phyloP scores from a whole-genome alignment of 2,113 vertebrate genomes.

The Mystacornis crossleyi region DNA sequence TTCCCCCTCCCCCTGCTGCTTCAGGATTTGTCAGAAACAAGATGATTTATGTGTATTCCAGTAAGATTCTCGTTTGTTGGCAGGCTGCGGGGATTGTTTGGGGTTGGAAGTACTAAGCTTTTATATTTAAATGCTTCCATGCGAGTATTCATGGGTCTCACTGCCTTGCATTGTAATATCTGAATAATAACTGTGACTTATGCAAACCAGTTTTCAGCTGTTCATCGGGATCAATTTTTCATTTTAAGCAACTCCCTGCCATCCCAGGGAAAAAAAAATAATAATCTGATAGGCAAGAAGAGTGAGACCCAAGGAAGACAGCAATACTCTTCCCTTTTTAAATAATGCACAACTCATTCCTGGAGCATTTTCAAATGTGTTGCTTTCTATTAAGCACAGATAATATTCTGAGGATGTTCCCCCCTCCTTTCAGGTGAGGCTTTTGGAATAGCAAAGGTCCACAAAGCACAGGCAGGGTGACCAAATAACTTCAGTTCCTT shows the following conservation, averaged over 20 bases:
- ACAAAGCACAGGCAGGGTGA: background rate
- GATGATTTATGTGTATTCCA: slow-evolving; percentile 76
- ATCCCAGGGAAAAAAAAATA: background rate
- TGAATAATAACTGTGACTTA: slow-evolving; percentile 69
- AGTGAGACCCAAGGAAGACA: background rate
- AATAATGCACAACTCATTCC: slow-evolving; percentile 62
- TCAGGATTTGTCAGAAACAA: slow-evolving; percentile 67
- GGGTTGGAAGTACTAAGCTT: slow-evolving; percentile 14
- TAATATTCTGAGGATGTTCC: background rate
- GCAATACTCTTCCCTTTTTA: slow-evolving; percentile 12
- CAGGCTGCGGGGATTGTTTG: slow-evolving; percentile 28
- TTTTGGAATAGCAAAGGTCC: background rate
- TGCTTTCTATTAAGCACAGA: background rate
- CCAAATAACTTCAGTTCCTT: background rate
- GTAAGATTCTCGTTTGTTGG: slow-evolving; percentile 68
- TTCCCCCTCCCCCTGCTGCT: slow-evolving; percentile 41
- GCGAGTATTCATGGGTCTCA: background rate
- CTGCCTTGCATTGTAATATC: slow-evolving; percentile 59
- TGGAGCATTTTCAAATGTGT: slow-evolving; percentile 22
- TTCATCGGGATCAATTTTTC: slow-evolving; percentile 61
- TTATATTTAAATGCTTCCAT: slow-evolving; percentile 31
- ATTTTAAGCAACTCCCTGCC: slow-evolving; percentile 58
- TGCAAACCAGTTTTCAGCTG: slow-evolving; percentile 67
- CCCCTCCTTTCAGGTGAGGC: background rate
- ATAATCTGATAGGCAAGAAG: background rate